Conservation (phyloP, 2,113 vertebrate species). For the Syngnathus scovelli region DNA sequence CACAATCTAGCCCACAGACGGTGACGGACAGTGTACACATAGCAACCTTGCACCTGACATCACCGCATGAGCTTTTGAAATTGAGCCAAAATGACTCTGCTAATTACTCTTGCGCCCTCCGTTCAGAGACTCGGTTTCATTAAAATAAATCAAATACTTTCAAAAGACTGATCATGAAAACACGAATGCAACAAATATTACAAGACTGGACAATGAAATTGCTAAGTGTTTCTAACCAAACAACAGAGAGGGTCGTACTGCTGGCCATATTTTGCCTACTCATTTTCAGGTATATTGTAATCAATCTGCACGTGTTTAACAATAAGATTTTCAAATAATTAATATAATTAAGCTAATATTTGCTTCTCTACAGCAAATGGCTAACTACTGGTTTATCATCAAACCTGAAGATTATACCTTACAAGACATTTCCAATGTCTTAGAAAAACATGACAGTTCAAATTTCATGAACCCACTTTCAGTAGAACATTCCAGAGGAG, state of each 20-base stretch:
- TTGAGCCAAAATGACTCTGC: slow-evolving; percentile 3
- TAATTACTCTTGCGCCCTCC: slow-evolving; percentile 6
- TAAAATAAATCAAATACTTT: not conserved
- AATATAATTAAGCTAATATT: not conserved
- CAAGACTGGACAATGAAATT: not conserved
- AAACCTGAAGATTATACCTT: not conserved
- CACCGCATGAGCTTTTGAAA: slow-evolving; percentile 14
- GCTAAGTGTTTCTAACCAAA: too few relatives aligned
- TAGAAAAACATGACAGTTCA: slow-evolving; percentile 21
- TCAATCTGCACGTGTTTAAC: not conserved
- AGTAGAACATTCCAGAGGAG: slow-evolving; percentile 28
- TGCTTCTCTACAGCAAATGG: not conserved
- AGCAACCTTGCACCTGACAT: slow-evolving; percentile 31
- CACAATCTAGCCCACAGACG: slow-evolving; percentile 34
- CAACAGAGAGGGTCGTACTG: too few relatives aligned
- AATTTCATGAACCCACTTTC: slow-evolving; percentile 15
- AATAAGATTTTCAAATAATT: not conserved
- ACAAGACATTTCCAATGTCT: not conserved
- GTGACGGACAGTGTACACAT: not conserved
- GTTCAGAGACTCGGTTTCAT: slow-evolving; percentile 5
- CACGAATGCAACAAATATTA: not conserved
- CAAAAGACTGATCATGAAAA: not conserved
- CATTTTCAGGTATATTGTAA: too few relatives aligned
- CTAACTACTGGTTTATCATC: not conserved
- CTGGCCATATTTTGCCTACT: too few relatives aligned